These are phyloP conservation scores for Cryptosula pallasiana DNA, from an alignment of 2,888 invertebrate genomes.

Conservation along the genomic window DNA sequence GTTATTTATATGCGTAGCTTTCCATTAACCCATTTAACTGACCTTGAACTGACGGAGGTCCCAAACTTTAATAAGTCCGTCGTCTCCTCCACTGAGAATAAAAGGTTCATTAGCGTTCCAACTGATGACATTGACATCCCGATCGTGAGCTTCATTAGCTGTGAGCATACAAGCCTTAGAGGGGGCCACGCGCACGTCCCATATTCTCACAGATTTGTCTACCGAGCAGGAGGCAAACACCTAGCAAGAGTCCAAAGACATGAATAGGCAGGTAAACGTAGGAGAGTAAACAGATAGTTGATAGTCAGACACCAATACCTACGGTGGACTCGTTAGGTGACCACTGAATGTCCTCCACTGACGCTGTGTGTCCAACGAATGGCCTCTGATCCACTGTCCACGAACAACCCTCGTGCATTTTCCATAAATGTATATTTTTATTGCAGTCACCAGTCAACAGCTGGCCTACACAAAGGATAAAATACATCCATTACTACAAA, in stretches of 20 bases:
- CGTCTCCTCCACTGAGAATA: conserved; percentile 91
- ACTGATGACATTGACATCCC: conserved; percentile 93
- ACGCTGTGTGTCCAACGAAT: conserved; percentile 77
- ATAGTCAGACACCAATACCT: conserved; percentile 29
- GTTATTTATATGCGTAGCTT: not conserved
- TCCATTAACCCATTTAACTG: not conserved
- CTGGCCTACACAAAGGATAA: conserved; percentile 58
- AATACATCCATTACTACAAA: too few species aligned
- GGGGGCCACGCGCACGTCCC: conserved; percentile 85
- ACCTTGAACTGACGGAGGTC: conserved; percentile 66
- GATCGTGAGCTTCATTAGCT: conserved; percentile 75
- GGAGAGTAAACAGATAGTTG: not conserved
- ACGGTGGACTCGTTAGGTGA: conserved; percentile 85
- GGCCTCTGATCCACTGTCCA: conserved; percentile 91
- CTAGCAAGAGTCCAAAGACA: too few species aligned
- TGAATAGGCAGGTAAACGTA: not conserved
- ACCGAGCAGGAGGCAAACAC: conserved; percentile 58
- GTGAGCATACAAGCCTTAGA: conserved; percentile 87
- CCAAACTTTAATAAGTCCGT: conserved; percentile 90
- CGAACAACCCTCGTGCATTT: conserved; percentile 67
- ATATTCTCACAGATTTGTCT: conserved; percentile 71
- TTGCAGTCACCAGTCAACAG: conserved; percentile 90
- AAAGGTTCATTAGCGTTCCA: conserved; percentile 87
- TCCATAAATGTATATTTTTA: conserved; percentile 90
- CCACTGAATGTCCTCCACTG: conserved; percentile 98